Base-by-base conservation (phyloP, 2,113 vertebrate species). In the Nanger granti region DNA sequence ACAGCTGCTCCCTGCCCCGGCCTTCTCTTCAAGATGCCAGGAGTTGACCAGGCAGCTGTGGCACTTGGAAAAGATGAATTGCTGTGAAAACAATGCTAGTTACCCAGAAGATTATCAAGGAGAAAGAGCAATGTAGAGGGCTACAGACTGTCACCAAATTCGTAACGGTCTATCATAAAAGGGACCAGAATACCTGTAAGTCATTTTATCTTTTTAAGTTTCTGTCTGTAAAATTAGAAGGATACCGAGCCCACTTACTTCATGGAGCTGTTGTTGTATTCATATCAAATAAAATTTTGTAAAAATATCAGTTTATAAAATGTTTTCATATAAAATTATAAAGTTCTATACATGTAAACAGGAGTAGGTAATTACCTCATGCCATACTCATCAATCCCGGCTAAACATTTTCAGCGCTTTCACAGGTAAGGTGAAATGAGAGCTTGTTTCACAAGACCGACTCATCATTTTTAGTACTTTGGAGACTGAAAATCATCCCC, bases 281-380 rank as follows among this genome's bases (percentile, higher is more conserved):
- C 52, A 79, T 28, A 22, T 44, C 34, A 62, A 89, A 80, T 69
- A 29, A 89, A 93, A 87, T 85, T 62, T 4, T 80, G 12, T 47
- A 69, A 87, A 79, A 79, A 95, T 90, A 55, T 85, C 15, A 84
- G 64, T 94, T 49, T 69, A 60, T 57, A 64, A 69, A 85, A 60
- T 87, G 4, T 79, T 11, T 86, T n/a, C 34, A 52, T 80, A 17
- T n/a, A 89, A 91, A 52, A 60, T 87, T 84, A 11, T 76, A 7
- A 93, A 66, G 15, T 87, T 87, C 4, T 22, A 1, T 80, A 20
- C 59, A 26, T 20, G 8, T 54, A 41, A 85, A 69, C 12, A 66
- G 49, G 94, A 90, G 12, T 34, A 15, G 87, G 22, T 49, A 17
- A 13, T 85, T 52, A n/a, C 14, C 14, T 49, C 14, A 6, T n/a